Evolutionary conservation across 2,113 vertebrate species (phyloP).

Genomic region (Pterocles orientalis): DNA sequence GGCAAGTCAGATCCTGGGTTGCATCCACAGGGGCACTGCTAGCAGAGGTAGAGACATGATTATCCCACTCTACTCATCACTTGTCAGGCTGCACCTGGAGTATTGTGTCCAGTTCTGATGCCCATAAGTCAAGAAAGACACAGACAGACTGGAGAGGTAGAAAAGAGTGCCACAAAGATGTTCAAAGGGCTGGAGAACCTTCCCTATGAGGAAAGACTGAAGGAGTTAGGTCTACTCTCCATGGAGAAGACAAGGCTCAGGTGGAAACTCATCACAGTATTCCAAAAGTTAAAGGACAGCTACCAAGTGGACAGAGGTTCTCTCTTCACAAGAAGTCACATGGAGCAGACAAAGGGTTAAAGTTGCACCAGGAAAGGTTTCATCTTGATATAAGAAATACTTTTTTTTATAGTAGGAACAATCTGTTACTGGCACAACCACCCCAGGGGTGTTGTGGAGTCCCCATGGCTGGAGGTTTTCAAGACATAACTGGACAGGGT

Average conservation of each 20-base stretch:
- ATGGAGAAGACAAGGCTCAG: neutral
- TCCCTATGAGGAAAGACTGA: no score
- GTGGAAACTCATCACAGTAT: neutral
- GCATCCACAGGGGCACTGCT: neutral
- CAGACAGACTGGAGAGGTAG: no score
- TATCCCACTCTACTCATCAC: no score
- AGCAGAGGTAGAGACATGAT: neutral
- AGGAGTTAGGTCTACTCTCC: neutral
- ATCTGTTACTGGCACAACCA: neutral
- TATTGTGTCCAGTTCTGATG: neutral
- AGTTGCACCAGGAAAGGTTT: neutral
- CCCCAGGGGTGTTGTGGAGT: neutral
- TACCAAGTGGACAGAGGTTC: neutral
- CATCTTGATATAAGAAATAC: neutral
- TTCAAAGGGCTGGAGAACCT: no score
- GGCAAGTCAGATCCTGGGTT: neutral
- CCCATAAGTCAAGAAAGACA: no score
- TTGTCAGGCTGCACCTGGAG: neutral
- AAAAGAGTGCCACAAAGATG: no score
- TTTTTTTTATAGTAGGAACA: neutral
- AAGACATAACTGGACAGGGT: neutral
- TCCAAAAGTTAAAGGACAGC: neutral
- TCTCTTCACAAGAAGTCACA: neutral
- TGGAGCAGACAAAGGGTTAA: neutral
- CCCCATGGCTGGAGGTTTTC: neutral